Percentiles rank a stretch among this genome's conserved stretches.
phyloP scores from a whole-genome alignment of 2,797 vertebrate genomes.

The Denticeps clupeoides region DNA sequence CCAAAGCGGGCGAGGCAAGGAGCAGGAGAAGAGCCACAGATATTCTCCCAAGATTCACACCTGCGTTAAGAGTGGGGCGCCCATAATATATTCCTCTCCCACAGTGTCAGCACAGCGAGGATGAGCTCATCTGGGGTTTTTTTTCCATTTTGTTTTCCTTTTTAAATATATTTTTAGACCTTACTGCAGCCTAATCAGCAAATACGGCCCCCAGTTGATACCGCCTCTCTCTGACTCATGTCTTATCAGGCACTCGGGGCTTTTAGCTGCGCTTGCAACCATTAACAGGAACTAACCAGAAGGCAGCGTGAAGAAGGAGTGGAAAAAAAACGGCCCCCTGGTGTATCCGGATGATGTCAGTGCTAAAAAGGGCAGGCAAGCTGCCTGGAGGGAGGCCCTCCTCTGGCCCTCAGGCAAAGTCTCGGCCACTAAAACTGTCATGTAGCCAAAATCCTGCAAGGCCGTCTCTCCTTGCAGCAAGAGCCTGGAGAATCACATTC shows the following conservation, averaged over 20 bases:
- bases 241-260: constrained; percentile 56
- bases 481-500: too few relatives aligned
- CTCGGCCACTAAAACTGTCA: constrained; percentile 6
- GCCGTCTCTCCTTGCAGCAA: too few relatives aligned
- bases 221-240: constrained; percentile 32
- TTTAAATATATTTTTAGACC: constrained; percentile 54
- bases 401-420: constrained; percentile 13
- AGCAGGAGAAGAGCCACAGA: too few relatives aligned
- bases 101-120: background rate
- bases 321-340: constrained; percentile 36
- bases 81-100: too few relatives aligned
- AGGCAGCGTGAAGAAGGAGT: constrained; percentile 9
- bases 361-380: constrained; percentile 29
- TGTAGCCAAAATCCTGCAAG: constrained; percentile 4
- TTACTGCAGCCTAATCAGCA: constrained; percentile 52
- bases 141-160: constrained; percentile 44
- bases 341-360: constrained; percentile 50
- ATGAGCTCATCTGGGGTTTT: constrained; percentile 48
- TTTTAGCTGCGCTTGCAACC: constrained; percentile 55
- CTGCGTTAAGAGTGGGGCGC: too few relatives aligned
- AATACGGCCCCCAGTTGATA: constrained; percentile 30
- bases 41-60: too few relatives aligned
- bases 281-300: constrained; percentile 39
- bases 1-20: background rate
- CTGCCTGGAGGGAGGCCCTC: constrained; percentile 14